Base-by-base conservation (phyloP, 1,140 invertebrate genomes). In the Bursaphelenchus mucronatus region DNA sequence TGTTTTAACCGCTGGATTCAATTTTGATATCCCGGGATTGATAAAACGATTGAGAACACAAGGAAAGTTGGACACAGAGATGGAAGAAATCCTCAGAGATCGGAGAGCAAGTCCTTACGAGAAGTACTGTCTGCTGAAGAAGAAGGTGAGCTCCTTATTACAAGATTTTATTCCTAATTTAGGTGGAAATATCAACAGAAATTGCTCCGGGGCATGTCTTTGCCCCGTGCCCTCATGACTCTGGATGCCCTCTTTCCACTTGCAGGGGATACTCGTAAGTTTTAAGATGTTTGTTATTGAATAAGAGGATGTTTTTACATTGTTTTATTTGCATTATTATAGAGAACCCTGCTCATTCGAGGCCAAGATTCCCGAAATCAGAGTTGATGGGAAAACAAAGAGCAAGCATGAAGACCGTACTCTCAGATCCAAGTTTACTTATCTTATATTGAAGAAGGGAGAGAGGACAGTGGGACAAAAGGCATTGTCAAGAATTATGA, bases 171-270 rank as follows among this genome's bases (percentile, higher is more conserved):
- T 21, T 67, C 17, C 66, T 6, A 30, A n/a, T 53, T 67, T 40
- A 17, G 5, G 3, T 55, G 39, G 43, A 47, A 58, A 74, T 74
- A 9, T 74, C 71, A 59, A 74, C 71, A 55, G 49, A 43, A 15
- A 17, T 73, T 1, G 71, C 76, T 11, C 68, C 58, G 17, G 71
- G 74, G 13, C 46, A 66, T 43, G 71, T 74, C 2, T 76, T 67
- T 57, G 71, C 71, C 0, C 71, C 71, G 8, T 74, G 71, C 21
- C 71, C 71, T 39, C 71, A 74, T 51, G 71, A 74, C 63, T 44
- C 61, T 47, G 61, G 63, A 8, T 73, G 73, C 41, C 73, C 70
- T 17, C 40, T 63, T n/a, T 44, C 61, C 63, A 39, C 44, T n/a
- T 66, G 19, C 19, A 15, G 66, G 11, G 63, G 52, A 15, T 49